Percentiles rank a stretch among this genome's conserved stretches.
Conservation (phyloP, 1,140 invertebrate species). For the Achroia grisella region DNA sequence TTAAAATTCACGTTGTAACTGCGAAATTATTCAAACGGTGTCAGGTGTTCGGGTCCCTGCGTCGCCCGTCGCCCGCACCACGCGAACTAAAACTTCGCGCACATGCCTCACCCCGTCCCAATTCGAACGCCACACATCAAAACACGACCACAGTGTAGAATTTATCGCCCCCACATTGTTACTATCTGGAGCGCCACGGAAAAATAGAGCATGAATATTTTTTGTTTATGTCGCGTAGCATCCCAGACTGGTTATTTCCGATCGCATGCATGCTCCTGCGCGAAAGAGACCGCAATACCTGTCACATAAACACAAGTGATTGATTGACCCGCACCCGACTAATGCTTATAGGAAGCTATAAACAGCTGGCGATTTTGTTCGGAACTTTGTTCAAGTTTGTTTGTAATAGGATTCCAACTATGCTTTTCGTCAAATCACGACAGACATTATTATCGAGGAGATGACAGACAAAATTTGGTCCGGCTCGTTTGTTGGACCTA, state of each 20-base stretch:
- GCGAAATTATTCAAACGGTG: conserved; percentile 60
- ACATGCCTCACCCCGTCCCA: conserved; percentile 18
- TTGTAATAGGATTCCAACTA: neutral
- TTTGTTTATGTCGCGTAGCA: conserved; percentile 19
- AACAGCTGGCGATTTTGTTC: conserved; percentile 57
- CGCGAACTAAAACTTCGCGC: conserved; percentile 21
- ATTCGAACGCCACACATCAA: conserved; percentile 15
- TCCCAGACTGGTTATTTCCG: conserved; percentile 22
- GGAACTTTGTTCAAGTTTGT: conserved; percentile 28
- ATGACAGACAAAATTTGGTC: conserved; percentile 4
- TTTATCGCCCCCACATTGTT: conserved; percentile 14
- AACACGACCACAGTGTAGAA: conserved; percentile 21
- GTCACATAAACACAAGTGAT: conserved; percentile 67
- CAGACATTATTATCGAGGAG: conserved; percentile 3
- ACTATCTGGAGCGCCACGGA: conserved; percentile 11
- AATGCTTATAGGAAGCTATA: conserved; percentile 64
- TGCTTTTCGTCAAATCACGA: conserved; percentile 25
- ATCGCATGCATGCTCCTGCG: conserved; percentile 22
- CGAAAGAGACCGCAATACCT: conserved; percentile 42
- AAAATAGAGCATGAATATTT: conserved; percentile 20
- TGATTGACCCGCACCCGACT: conserved; percentile 63
- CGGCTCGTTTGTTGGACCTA: neutral
- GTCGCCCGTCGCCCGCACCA: conserved; percentile 35
- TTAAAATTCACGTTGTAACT: conserved; percentile 58
- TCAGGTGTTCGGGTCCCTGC: conserved; percentile 45